Evolutionary conservation across 2,113 vertebrate genomes (phyloP), one percentile per base, ranked within the genome.

Genomic region (Calyptomena viridis): DNA sequence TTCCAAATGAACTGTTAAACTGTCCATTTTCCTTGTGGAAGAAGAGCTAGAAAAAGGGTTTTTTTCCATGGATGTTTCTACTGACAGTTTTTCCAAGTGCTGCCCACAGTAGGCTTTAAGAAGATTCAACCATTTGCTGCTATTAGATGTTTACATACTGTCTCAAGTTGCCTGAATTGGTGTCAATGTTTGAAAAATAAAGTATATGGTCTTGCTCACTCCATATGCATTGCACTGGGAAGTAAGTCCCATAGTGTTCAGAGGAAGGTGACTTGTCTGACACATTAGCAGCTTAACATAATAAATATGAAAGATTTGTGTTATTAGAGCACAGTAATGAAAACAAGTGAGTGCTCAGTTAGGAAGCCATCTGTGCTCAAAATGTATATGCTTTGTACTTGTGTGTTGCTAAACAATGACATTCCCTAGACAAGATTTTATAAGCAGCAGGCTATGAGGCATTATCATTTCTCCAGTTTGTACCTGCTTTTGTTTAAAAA

Each of bases 311-410:
- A 95, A 95, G 88, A 93, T 93, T 92, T 96, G 93, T 93, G 94
- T 58, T 93, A 87, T 81, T 96, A 87, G 84, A 96, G 76, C 72
- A 62, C 50, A 84, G 78, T 96, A 96, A 97, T 97, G 93, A 97
- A 95, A 95, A 97, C 88, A 97, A 97, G 95, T 69, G 94, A 95
- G 87, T 77, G 58, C 69, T 96, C 94, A 90, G 94, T 87, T 94
- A 94, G 79, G 78, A 96, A 94, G 58, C 95, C 95, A 97, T 95
- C 96, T 97, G 96, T 96, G 90, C 94, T 96, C 55, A 96, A 86
- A 96, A 95, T 39, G 58, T 94, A 87, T 84, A 46, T 77, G 62
- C 68, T 92, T 74, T 92, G 82, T 93, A 83, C 69, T 95, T 74
- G 21, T 56, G 46, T 91, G 59, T 71, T 95, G 68, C 90, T 96